phyloP scores from a whole-genome alignment of 2,888 invertebrate species.

The Lycaena phlaeas region DNA sequence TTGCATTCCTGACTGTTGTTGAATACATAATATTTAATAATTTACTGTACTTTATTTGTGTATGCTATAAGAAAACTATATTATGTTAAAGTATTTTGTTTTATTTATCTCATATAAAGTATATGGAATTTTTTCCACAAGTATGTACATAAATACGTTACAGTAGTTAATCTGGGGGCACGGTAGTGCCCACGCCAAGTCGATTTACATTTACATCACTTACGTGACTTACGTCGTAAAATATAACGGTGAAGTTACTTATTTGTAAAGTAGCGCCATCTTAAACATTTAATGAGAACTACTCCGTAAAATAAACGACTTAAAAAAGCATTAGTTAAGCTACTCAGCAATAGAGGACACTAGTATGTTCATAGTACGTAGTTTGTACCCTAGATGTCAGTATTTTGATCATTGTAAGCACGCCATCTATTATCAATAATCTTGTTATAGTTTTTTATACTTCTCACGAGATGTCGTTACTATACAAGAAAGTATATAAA shows the following conservation, averaged over 20 bases:
- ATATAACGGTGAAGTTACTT: too few species aligned
- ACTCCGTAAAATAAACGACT: too few species aligned
- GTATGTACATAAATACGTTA: too few species aligned
- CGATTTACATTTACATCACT: too few species aligned
- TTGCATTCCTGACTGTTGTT: slow-evolving; percentile 1
- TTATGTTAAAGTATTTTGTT: neutral
- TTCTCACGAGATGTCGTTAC: slow-evolving; percentile 15
- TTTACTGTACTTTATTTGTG: neutral
- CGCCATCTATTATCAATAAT: slow-evolving; percentile 8
- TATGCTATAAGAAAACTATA: slow-evolving; percentile 3
- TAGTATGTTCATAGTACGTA: neutral
- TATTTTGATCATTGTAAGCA: neutral
- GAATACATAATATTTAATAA: neutral
- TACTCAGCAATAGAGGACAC: neutral
- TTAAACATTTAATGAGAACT: neutral
- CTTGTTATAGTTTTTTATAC: too few species aligned
- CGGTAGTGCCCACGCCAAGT: too few species aligned
- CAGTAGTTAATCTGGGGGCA: too few species aligned
- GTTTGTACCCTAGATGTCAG: neutral
- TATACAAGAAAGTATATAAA: too few species aligned
- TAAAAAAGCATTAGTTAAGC: neutral
- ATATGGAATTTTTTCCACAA: neutral
- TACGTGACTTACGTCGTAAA: too few species aligned
- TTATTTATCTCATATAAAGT: neutral
- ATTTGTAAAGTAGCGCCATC: neutral